These are phyloP conservation scores for Myotis pilosus DNA, from an alignment of 2,797 vertebrate genomes.

Conservation along the genomic window DNA sequence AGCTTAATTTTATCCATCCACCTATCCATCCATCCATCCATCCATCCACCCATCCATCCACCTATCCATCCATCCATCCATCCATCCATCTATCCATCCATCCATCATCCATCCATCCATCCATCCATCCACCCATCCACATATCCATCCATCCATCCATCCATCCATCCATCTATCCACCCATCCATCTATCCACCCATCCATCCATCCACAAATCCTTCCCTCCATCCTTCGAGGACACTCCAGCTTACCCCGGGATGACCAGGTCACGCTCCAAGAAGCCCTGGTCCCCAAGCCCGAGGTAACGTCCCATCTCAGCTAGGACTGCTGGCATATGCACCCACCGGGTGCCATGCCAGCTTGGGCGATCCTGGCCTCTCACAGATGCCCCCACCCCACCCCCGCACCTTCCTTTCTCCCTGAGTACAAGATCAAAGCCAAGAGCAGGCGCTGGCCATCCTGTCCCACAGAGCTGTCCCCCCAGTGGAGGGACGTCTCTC, in stretches of 20 bases:
- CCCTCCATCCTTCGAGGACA: not conserved
- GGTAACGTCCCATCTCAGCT: constrained; percentile 75
- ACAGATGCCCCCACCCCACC: not conserved
- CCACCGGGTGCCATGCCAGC: not conserved
- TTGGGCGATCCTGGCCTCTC: not conserved
- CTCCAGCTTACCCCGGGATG: not conserved
- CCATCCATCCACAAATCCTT: too few relatives aligned
- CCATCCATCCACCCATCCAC: not conserved
- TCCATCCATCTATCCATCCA: not conserved
- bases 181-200: too few relatives aligned
- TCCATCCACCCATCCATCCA: not conserved
- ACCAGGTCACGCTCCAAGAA: constrained; percentile 50
- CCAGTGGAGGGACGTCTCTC: too few relatives aligned
- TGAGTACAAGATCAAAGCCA: constrained; percentile 12
- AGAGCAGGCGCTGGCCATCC: not conserved
- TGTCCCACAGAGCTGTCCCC: not conserved
- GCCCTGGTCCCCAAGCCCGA: not conserved
- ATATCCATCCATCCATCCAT: not conserved
- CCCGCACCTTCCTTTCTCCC: not conserved
- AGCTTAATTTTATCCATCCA: not conserved
- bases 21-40: not conserved
- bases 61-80: not conserved
- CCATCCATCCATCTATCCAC: not conserved
- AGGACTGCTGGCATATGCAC: constrained; percentile 70
- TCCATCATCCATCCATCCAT: not conserved